These are phyloP conservation scores for Decapterus maruadsi DNA, from an alignment of 2,797 vertebrate genomes.

Conservation along the genomic window DNA sequence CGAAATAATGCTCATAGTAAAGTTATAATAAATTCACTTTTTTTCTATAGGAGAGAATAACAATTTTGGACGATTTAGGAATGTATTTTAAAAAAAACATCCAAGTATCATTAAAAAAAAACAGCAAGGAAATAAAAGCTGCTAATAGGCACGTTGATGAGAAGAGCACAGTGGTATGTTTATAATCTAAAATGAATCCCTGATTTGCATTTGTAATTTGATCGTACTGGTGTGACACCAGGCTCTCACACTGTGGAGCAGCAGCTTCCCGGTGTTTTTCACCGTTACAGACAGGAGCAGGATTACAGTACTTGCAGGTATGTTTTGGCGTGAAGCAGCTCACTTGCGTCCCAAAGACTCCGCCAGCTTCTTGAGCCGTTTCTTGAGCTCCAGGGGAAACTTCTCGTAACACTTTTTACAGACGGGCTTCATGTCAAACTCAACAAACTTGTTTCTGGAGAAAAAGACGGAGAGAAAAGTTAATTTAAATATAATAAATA, in stretches of 20 bases:
- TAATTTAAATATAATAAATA: not conserved
- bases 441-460: slow-evolving; percentile 98
- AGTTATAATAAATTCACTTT: not conserved
- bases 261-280: slow-evolving; percentile 15
- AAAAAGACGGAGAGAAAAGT: slow-evolving; percentile 21
- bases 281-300: not conserved
- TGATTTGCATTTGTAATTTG: slow-evolving; percentile 27
- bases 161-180: slow-evolving; percentile 35
- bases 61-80: slow-evolving; percentile 49
- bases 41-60: not conserved
- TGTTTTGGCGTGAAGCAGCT: slow-evolving; percentile 43
- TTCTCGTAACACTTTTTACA: slow-evolving; percentile 99
- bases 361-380: slow-evolving; percentile 97
- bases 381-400: slow-evolving; percentile 99
- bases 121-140: not conserved
- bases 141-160: slow-evolving; percentile 18
- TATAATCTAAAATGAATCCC: slow-evolving; percentile 15
- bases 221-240: slow-evolving; percentile 1
- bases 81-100: slow-evolving; percentile 37
- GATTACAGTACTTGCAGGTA: slow-evolving; percentile 3
- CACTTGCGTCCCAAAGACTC: slow-evolving; percentile 95
- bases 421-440: slow-evolving; percentile 99
- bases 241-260: slow-evolving; percentile 2
- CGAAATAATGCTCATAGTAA: not conserved
- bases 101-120: not conserved